phyloP scores from a whole-genome alignment of 1,140 invertebrate genomes.

The Polypedilum vanderplanki region DNA sequence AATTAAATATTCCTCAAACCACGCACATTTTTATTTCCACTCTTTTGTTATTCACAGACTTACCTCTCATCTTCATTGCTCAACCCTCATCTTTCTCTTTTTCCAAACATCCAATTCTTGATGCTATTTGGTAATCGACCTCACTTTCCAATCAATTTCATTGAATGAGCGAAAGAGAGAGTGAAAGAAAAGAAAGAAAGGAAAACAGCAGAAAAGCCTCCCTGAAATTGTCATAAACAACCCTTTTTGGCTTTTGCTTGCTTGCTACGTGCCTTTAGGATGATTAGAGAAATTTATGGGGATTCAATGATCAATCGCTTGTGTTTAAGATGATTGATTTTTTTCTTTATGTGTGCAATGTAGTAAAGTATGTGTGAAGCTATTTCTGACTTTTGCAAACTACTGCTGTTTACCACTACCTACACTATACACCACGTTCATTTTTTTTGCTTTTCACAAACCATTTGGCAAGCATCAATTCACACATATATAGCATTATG shows the following conservation, averaged over 20 bases:
- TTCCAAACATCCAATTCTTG: background rate
- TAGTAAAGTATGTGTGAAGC: background rate
- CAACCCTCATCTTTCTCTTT: background rate
- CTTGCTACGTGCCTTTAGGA: conserved; percentile 3
- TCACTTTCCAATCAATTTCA: background rate
- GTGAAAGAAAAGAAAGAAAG: no score
- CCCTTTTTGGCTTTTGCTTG: background rate
- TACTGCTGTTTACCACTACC: background rate
- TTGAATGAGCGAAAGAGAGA: background rate
- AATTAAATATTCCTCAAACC: no score
- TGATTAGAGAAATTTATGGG: conserved; percentile 29
- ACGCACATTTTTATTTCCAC: background rate
- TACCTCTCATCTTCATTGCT: background rate
- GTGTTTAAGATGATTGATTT: conserved; percentile 25
- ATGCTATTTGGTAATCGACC: conserved; percentile 3
- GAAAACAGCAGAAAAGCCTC: background rate
- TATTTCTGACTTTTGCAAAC: no score
- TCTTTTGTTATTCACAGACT: no score
- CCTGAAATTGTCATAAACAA: conserved; percentile 26
- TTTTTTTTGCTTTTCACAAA: background rate
- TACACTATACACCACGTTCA: background rate
- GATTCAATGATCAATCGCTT: conserved; percentile 14
- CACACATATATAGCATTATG: background rate
- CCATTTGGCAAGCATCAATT: conserved; percentile 5
- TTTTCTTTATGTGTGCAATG: background rate